phyloP scores from a whole-genome alignment of 1,140 invertebrate genomes.

The Hyphantria cunea region DNA sequence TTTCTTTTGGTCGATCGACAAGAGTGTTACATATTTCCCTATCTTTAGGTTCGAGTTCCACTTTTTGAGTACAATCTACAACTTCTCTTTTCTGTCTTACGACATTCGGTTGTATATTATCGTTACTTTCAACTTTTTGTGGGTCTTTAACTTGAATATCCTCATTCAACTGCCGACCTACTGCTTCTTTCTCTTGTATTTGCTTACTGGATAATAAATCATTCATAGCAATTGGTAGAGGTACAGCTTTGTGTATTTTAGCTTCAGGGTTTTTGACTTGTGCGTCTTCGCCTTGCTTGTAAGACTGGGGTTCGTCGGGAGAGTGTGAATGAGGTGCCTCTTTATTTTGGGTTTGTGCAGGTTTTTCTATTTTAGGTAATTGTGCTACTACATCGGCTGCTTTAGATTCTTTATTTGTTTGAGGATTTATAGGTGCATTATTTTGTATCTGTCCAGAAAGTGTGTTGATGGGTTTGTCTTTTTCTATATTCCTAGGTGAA shows the following conservation, averaged over 20 bases:
- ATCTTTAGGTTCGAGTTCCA: conserved; percentile 52
- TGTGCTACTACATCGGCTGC: neutral
- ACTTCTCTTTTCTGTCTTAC: conserved; percentile 67
- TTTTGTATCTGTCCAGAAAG: neutral
- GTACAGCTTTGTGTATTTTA: conserved; percentile 23
- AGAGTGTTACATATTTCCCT: conserved; percentile 64
- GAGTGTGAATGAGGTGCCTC: conserved; percentile 55
- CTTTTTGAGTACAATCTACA: conserved; percentile 62
- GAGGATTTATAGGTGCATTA: conserved; percentile 3
- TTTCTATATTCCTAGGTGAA: too few species aligned
- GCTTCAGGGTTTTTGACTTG: conserved; percentile 35
- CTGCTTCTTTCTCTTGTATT: conserved; percentile 18
- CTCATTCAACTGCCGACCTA: conserved; percentile 3
- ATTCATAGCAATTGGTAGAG: conserved; percentile 18
- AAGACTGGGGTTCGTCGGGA: conserved; percentile 68
- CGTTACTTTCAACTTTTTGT: conserved; percentile 4
- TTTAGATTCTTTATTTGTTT: conserved; percentile 3
- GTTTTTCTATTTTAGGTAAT: conserved; percentile 16
- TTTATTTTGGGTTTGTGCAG: conserved; percentile 14
- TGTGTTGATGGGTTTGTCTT: too few species aligned
- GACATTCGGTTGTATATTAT: conserved; percentile 2
- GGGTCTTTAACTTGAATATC: neutral
- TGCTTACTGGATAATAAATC: conserved; percentile 19
- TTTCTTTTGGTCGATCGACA: conserved; percentile 12
- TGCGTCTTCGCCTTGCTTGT: conserved; percentile 61